Conservation (phyloP, 2,797 vertebrate genomes). For the Masticophis lateralis region DNA sequence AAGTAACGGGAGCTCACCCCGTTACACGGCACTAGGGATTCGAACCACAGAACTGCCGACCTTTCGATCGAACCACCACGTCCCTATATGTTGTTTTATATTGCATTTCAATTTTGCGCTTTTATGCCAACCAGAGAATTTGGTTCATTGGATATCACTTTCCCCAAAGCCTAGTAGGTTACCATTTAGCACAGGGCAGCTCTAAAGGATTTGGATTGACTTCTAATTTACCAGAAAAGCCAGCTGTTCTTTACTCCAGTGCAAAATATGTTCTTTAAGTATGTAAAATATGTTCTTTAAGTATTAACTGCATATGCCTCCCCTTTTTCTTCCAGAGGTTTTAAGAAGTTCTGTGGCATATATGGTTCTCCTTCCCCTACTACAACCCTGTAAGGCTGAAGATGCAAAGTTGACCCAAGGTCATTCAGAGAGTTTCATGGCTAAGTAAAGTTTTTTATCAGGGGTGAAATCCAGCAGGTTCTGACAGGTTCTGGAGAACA, state of each 20-base stretch:
- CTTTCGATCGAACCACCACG: no score
- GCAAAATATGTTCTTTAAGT: background rate
- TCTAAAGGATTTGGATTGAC: background rate
- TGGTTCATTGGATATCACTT: background rate
- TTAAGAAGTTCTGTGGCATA: background rate
- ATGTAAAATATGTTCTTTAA: background rate
- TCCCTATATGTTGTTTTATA: background rate
- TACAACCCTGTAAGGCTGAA: background rate
- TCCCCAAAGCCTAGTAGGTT: background rate
- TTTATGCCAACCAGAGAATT: background rate
- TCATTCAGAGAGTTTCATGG: background rate
- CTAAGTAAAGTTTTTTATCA: background rate
- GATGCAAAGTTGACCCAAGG: background rate
- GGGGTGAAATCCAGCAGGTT: no score
- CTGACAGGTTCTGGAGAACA: no score
- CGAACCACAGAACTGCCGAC: no score
- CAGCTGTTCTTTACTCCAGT: background rate
- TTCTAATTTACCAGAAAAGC: background rate
- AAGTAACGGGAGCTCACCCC: no score
- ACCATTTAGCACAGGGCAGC: background rate
- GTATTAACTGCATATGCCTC: background rate
- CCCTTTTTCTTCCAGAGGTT: background rate
- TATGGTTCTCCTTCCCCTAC: background rate
- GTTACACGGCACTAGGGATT: no score
- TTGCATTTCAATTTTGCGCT: background rate